Base-by-base conservation (phyloP, 1,140 invertebrate species). In the Drosophila kurseongensis region DNA sequence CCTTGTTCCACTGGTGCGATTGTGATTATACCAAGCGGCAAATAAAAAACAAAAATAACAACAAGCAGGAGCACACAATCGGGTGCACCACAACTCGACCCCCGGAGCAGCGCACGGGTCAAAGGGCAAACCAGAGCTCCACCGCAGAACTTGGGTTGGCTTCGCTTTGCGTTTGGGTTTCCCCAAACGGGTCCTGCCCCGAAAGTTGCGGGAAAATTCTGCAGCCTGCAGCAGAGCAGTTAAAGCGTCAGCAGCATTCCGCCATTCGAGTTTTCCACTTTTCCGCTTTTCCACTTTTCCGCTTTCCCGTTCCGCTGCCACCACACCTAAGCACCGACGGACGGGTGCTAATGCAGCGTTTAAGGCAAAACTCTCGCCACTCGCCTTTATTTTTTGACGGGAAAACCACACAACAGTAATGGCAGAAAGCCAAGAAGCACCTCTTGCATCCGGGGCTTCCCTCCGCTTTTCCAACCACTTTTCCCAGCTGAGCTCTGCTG, bases 1-100 rank as follows among this genome's bases (percentile, higher is more conserved):
- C 51, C 67, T 69, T 71, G 67, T 65, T 16, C n/a, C 44, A 55
- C 55, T 48, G 55, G 45, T 80, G 63, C 63, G 75, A 75, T 80
- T 67, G 67, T 79, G 75, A 81, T 75, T 83, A 78, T 58, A 58
- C 68, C 79, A 88, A 79, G 83, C 83, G 83, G 76, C 73, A 88
- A 89, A 88, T 83, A 88, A 89, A 89, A 83, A 83, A 83, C 23
- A 23, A 23, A 23, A 23, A 23, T 23, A 23, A 23, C 23, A 82
- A 55, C 32, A 69, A 67, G 42, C 35, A 69, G 65, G n/a, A 38
- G 74, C 63, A 66, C 68, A 80, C 65, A 88, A 89, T 75, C 48
- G 84, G 68, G 78, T 62, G 51, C 82, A 78, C 78, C 67, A 69
- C 27, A 52, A 2, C 29, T 32, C 29, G 5, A 32, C 66, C 29